Conservation (phyloP, 2,888 invertebrate species). For the Ferdinandea cuprea region DNA sequence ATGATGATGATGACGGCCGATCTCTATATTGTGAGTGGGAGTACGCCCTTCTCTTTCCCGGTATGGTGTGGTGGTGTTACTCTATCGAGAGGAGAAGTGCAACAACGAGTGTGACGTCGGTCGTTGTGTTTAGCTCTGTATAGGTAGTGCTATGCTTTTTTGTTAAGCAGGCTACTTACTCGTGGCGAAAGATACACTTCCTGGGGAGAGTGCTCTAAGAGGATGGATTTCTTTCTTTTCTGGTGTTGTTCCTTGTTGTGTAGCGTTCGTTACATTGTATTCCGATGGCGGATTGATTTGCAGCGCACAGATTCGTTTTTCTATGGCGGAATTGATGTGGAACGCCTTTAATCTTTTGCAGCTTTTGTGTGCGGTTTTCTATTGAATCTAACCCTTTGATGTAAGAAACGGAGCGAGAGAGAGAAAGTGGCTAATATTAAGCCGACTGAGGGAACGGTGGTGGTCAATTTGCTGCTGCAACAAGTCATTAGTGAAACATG, state of each 20-base stretch:
- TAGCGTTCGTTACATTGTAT: conserved; percentile 47
- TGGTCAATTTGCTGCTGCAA: conserved; percentile 59
- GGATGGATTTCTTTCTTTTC: conserved; percentile 49
- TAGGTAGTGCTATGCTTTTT: conserved; percentile 33
- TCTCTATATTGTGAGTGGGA: conserved; percentile 36
- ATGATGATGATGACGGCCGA: too few species aligned
- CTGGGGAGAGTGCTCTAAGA: conserved; percentile 39
- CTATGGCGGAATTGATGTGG: conserved; percentile 61
- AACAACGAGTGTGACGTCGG: background rate
- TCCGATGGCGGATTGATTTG: conserved; percentile 66
- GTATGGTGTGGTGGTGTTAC: conserved; percentile 45
- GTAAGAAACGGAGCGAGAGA: too few species aligned
- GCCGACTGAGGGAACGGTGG: conserved; percentile 6
- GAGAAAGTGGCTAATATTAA: conserved; percentile 42
- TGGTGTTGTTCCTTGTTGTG: conserved; percentile 45
- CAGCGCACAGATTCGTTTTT: conserved; percentile 31
- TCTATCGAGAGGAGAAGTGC: conserved; percentile 47
- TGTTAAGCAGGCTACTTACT: conserved; percentile 53
- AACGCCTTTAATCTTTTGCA: conserved; percentile 70
- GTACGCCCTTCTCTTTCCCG: background rate
- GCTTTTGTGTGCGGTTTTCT: conserved; percentile 66
- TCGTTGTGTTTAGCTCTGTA: too few species aligned
- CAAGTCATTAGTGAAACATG: conserved; percentile 61
- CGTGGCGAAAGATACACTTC: conserved; percentile 39
- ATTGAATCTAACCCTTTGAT: conserved; percentile 59